Evolutionary conservation across 2,113 vertebrate genomes (phyloP).

Genomic region (Acanthisitta chloris): DNA sequence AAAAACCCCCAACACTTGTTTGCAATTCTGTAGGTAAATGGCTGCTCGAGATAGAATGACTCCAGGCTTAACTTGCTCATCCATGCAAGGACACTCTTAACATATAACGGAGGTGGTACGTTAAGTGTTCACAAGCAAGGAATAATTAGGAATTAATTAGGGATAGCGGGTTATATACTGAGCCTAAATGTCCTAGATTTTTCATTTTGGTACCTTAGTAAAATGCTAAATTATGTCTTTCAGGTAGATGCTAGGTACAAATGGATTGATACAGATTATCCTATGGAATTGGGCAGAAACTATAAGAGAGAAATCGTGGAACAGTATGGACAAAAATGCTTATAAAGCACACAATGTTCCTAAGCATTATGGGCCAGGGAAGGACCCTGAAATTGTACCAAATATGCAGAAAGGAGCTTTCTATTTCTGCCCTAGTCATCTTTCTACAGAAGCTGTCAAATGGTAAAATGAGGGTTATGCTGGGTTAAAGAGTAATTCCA

Average conservation of each 20-base stretch:
- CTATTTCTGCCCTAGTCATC: not conserved
- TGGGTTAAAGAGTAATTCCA: not conserved
- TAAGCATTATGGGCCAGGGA: not conserved
- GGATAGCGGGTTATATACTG: not conserved
- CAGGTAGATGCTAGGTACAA: not conserved
- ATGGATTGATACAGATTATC: not conserved
- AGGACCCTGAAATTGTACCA: not conserved
- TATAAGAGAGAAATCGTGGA: not conserved
- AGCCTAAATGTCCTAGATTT: not conserved
- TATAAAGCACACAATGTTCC: not conserved
- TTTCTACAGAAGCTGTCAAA: not conserved
- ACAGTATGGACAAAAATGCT: not conserved
- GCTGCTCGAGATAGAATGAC: not conserved
- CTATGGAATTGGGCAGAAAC: not conserved
- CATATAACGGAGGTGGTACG: not conserved
- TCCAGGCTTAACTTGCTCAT: not conserved
- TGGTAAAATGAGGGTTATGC: not conserved
- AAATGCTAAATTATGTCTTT: not conserved
- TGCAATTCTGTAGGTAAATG: not conserved
- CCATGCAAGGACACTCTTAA: rapidly evolving
- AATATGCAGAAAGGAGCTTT: not conserved
- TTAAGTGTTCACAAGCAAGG: not conserved
- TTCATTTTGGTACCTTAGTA: not conserved
- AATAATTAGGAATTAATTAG: not conserved
- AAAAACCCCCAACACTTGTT: not conserved